Evolutionary conservation across 1,140 invertebrate genomes (phyloP), one percentile per base, ranked within the genome.

Genomic region (Bombus superbus): DNA sequence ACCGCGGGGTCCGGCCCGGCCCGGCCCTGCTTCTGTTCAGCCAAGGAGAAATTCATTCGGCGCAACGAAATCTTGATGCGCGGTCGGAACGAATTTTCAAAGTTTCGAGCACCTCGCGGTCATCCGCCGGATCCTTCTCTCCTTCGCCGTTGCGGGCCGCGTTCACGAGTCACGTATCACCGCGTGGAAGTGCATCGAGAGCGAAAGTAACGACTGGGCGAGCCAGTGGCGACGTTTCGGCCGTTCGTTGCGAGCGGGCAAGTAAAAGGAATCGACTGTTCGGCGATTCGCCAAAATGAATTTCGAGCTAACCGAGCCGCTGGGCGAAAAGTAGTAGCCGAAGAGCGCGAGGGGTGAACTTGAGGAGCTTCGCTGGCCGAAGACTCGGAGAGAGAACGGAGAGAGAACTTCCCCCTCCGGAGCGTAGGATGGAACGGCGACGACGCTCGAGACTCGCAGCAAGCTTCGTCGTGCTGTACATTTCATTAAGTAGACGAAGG

Each of bases 401-500:
- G 66, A 68, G 32, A 38, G 66, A 9, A 22, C n/a, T 15, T 2
- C 4, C n/a, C 5, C 22, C n/a, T 2, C 22, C 11, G 22, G 13
- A 59, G 25, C 35, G 9, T 5, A 25, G n/a, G n/a, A 32, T 9
- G 73, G n/a, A 57, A 35, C 18, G 11, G 13, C 5, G 25, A 5
- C 57, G 44, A 32, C 25, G 15, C 32, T 40, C 1, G 44, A 64
- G 28, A 32, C 35, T 15, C 15, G 40, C 25, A 15, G 59, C 74
- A 62, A 79, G 62, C 80, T 73, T 35, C 35, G 64, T 76, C 57
- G 71, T 85, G 78, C 85, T 82, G 78, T 87, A 90, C 88, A 62
- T 90, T 90, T 90, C 89, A 88, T 91, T 91, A 90, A 68, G 77
- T 83, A 89, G 71, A 78, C 80, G 88, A 86, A 84, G 85, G 86